Conservation (phyloP, 2,888 invertebrate genomes). For the Cacoxenus indagator region DNA sequence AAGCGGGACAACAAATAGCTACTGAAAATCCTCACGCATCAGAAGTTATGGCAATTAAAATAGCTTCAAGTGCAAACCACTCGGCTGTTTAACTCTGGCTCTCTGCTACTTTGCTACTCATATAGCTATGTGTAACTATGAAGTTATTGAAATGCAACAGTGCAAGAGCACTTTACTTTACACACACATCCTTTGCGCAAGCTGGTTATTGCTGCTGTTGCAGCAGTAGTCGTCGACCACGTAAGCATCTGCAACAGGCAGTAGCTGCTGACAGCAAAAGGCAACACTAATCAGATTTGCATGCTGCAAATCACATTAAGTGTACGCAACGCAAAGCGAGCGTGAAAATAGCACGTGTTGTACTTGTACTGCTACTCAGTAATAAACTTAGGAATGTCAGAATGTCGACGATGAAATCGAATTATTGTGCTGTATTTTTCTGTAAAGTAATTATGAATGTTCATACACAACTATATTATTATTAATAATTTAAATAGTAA, state of each 20-base stretch:
- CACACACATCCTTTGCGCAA: not conserved
- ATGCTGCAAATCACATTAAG: constrained; percentile 54
- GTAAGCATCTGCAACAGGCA: not conserved
- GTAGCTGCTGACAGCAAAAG: not conserved
- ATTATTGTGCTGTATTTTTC: too few species aligned
- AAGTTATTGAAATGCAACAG: constrained; percentile 18
- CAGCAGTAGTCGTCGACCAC: not conserved
- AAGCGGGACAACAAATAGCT: not conserved
- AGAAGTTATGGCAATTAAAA: not conserved
- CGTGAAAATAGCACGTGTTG: constrained; percentile 38
- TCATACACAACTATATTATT: too few species aligned
- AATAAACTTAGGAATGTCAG: too few species aligned
- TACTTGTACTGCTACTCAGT: too few species aligned
- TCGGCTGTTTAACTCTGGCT: not conserved
- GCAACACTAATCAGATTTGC: constrained; percentile 48
- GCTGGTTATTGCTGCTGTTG: not conserved
- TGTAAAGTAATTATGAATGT: too few species aligned
- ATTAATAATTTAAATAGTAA: too few species aligned
- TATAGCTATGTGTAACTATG: not conserved
- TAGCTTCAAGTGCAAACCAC: not conserved
- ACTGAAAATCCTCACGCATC: not conserved
- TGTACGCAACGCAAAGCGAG: constrained; percentile 42
- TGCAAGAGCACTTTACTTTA: constrained; percentile 8
- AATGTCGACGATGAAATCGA: too few species aligned
- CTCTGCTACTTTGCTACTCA: not conserved